phyloP scores from a whole-genome alignment of 2,797 vertebrate genomes.

The Petrocephalus schoutedeni region DNA sequence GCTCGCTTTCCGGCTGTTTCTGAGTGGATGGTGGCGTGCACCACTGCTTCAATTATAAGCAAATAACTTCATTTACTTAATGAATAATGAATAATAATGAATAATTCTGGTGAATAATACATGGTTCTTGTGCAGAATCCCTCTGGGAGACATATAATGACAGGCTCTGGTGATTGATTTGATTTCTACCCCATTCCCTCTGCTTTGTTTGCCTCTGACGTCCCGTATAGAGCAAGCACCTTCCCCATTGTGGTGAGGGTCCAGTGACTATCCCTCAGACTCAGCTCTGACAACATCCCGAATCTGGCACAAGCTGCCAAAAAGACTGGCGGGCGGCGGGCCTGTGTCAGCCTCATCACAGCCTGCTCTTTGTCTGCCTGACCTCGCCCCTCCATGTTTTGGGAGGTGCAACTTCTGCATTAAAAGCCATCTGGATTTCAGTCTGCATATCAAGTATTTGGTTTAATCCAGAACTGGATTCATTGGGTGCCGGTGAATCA shows the following conservation, averaged over 20 bases:
- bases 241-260: not conserved
- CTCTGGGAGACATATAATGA: not conserved
- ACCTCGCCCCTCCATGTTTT: not conserved
- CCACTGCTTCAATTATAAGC: not conserved
- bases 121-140: not conserved
- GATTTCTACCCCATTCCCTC: not conserved
- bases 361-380: not conserved
- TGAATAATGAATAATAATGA: not conserved
- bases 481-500: not conserved
- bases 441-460: not conserved
- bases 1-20: not conserved
- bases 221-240: not conserved
- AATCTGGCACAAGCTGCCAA: not conserved
- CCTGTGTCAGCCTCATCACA: slow-evolving; percentile 8
- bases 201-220: not conserved
- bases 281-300: not conserved
- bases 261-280: not conserved
- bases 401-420: not conserved
- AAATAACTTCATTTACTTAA: slow-evolving; percentile 4
- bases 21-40: not conserved
- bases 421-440: not conserved
- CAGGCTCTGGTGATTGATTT: not conserved
- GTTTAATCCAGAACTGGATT: slow-evolving; percentile 1
- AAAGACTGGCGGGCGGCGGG: not conserved
- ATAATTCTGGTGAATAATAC: slow-evolving; percentile 7